Conservation (phyloP, 2,888 invertebrate genomes). For the Rhodophaea formosa region DNA sequence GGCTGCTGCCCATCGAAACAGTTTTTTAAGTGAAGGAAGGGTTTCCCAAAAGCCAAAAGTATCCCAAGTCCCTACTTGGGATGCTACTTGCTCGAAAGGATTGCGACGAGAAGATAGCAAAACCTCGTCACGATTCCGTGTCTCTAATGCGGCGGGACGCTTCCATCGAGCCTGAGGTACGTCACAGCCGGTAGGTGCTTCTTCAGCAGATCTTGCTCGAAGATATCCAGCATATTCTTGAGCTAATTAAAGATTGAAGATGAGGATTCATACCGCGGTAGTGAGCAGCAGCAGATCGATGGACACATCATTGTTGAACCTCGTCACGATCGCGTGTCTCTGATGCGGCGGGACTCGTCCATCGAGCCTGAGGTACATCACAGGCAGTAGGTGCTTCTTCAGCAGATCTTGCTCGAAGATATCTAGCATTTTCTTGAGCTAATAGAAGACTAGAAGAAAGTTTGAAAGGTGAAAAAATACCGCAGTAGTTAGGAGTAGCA, state of each 20-base stretch:
- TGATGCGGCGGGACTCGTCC: constrained; percentile 93
- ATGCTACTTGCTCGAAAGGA: too few species aligned
- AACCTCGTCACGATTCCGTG: constrained; percentile 94
- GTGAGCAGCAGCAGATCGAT: constrained; percentile 97
- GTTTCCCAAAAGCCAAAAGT: too few species aligned
- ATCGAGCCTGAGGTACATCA: constrained; percentile 95
- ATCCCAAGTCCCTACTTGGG: too few species aligned
- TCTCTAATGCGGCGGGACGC: constrained; percentile 91
- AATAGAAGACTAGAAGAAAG: constrained; percentile 69
- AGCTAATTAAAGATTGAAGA: not conserved
- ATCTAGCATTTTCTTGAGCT: not conserved
- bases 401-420: too few species aligned
- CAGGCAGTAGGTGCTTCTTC: constrained; percentile 90
- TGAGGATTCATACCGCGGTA: constrained; percentile 84
- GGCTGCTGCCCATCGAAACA: too few species aligned
- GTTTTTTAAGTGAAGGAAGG: too few species aligned
- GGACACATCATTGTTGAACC: constrained; percentile 98
- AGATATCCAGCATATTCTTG: too few species aligned
- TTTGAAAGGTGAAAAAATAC: constrained; percentile 54
- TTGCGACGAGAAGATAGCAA: too few species aligned
- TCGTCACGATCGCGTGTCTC: constrained; percentile 90
- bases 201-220: too few species aligned
- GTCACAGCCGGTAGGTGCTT: constrained; percentile 78
- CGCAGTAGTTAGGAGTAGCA: constrained; percentile 96
- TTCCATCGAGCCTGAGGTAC: constrained; percentile 95